These are phyloP conservation scores for Amphibalanus amphitrite DNA, from an alignment of 1,140 invertebrate genomes.

Conservation along the genomic window DNA sequence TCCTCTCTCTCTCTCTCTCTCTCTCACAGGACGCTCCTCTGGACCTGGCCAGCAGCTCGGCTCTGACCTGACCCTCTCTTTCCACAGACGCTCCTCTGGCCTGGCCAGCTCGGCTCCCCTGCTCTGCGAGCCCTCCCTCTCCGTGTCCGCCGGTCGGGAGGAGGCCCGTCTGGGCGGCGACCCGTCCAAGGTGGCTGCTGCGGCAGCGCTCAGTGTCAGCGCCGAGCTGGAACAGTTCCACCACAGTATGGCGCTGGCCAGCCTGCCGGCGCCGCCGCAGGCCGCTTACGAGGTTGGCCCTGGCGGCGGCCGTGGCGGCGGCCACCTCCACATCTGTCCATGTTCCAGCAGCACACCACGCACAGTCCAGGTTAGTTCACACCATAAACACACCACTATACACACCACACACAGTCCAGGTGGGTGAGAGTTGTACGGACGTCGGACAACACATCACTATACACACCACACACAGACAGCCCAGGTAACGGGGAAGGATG, in stretches of 20 bases:
- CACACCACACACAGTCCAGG: no score
- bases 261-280: neutral
- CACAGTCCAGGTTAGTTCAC: neutral
- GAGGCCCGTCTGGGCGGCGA: neutral
- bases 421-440: no score
- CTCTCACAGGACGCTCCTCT: no score
- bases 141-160: no score
- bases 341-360: neutral
- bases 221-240: neutral
- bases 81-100: neutral
- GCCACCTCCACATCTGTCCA: neutral
- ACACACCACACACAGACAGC: no score
- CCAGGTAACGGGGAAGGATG: no score
- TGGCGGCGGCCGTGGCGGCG: neutral
- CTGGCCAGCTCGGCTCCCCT: neutral
- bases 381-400: no score
- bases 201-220: neutral
- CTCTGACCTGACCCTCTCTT: neutral
- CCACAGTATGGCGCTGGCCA: neutral
- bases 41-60: no score
- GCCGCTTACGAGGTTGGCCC: neutral
- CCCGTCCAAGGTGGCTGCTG: neutral
- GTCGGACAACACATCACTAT: no score
- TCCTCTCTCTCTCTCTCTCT: no score
- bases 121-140: no score